Base-by-base conservation (phyloP, 1,140 invertebrate genomes). In the Ceratitis capitata region DNA sequence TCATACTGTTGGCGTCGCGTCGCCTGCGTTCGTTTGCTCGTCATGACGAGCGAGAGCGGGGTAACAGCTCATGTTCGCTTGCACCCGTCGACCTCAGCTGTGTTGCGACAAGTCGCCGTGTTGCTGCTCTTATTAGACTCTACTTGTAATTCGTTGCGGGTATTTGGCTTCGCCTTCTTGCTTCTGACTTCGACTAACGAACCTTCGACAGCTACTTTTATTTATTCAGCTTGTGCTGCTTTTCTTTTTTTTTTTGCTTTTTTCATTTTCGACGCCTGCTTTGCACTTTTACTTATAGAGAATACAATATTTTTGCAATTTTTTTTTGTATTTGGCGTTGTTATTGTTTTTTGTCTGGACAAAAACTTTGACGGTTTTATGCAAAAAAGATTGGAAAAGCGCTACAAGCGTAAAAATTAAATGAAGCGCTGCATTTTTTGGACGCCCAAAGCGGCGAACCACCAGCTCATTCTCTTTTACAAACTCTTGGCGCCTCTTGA, bases 111-210 rank as follows among this genome's bases (percentile, higher is more conserved):
- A 42, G 32, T 74, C n/a, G 51, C 51, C 51, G 23, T 9, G 6
- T 56, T 23, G 23, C 5, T 2, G 2, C 23, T 56, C 23, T 53
- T 56, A 3, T n/a, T 6, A 32, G 61, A 29, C 61, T 16, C 61
- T 69, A 69, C 61, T 78, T 78, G 39, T 78, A 78, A 78, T 78
- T 78, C 69, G 35, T 78, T 78, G 69, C 39, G 69, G 69, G 69
- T 78, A 78, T 78, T 78, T 78, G 69, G 69, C 69, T 35, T 45
- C 39, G n/a, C 19, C 12, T 9, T 39, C n/a, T 32, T 2, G 61
- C 29, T 16, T 16, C 61, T 1, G 29, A 35, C 69, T 78, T 26
- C 23, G 69, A n/a, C n/a, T n/a, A n/a, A n/a, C n/a, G n/a, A n/a
- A n/a, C n/a, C 42, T 26, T 10, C 69, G 35, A 47, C 39, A 26